These are phyloP conservation scores for Mechanitis mazaeus DNA, from an alignment of 2,888 invertebrate species.

Conservation along the genomic window DNA sequence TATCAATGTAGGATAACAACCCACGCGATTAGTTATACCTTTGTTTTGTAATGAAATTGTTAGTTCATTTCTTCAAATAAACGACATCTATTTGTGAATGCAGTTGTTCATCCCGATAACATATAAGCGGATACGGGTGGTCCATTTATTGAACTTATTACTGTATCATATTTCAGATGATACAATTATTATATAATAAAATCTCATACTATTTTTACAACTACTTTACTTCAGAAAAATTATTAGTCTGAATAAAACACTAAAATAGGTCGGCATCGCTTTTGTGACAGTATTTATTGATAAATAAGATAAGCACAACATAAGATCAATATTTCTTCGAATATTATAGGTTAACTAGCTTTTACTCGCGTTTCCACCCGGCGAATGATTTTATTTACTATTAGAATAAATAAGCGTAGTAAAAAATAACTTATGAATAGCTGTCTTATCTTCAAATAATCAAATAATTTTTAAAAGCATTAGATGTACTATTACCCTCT, in stretches of 20 bases:
- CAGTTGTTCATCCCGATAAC: constrained; percentile 41
- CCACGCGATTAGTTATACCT: constrained; percentile 65
- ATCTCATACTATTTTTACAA: background rate
- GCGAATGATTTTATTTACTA: too few species aligned
- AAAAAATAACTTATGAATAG: too few species aligned
- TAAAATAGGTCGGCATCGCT: too few species aligned
- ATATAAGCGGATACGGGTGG: constrained; percentile 50
- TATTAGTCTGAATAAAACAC: background rate
- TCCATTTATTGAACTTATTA: constrained; percentile 34
- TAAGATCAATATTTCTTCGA: too few species aligned
- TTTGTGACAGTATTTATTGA: too few species aligned
- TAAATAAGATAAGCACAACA: too few species aligned
- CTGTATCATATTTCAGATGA: constrained; percentile 18
- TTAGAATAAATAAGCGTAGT: too few species aligned
- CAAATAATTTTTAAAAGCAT: too few species aligned
- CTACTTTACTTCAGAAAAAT: background rate
- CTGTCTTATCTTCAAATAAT: too few species aligned
- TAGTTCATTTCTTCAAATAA: constrained; percentile 65
- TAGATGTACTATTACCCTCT: too few species aligned
- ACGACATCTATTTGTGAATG: constrained; percentile 47
- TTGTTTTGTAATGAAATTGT: constrained; percentile 73
- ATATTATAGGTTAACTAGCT: too few species aligned
- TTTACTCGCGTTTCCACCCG: too few species aligned
- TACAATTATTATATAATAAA: constrained; percentile 11
- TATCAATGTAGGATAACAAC: constrained; percentile 58